Evolutionary conservation across 2,797 vertebrate genomes (phyloP).

Genomic region (Semaprochilodus insignis): DNA sequence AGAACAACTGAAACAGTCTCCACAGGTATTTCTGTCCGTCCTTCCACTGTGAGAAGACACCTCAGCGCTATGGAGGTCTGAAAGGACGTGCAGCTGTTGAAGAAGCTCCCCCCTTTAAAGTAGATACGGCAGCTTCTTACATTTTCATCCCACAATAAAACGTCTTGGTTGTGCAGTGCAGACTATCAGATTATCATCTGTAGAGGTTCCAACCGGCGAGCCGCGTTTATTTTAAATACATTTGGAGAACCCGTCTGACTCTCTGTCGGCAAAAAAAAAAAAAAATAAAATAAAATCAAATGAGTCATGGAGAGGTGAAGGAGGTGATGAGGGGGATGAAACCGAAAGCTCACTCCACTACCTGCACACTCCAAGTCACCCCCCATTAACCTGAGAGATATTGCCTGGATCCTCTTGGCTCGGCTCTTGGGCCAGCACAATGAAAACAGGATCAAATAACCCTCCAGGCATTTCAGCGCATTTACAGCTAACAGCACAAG

Average conservation of each 20-base stretch:
- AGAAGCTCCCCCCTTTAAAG: too few relatives aligned
- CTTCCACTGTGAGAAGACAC: too few relatives aligned
- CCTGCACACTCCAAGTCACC: slow-evolving; percentile 68
- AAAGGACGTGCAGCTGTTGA: too few relatives aligned
- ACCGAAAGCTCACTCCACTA: slow-evolving; percentile 37
- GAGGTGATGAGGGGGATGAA: slow-evolving; percentile 43
- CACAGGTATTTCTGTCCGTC: too few relatives aligned
- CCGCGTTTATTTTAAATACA: slow-evolving; percentile 50
- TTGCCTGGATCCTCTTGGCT: slow-evolving; percentile 67
- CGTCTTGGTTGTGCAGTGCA: background rate
- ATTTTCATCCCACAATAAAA: background rate
- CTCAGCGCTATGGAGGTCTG: too few relatives aligned
- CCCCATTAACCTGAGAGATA: slow-evolving; percentile 78
- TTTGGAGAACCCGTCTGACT: slow-evolving; percentile 40
- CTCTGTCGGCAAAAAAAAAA: background rate
- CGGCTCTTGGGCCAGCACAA: slow-evolving; percentile 44
- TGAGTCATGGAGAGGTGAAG: slow-evolving; percentile 49
- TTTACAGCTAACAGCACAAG: slow-evolving; percentile 14
- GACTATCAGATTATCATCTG: slow-evolving; percentile 3
- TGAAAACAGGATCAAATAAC: slow-evolving; percentile 51
- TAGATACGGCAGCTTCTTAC: too few relatives aligned
- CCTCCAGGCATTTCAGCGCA: slow-evolving; percentile 23
- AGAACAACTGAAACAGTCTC: too few relatives aligned
- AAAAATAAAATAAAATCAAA: slow-evolving; percentile 39
- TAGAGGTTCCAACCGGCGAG: slow-evolving; percentile 51